Evolutionary conservation across 2,888 invertebrate species (phyloP), one percentile per base, ranked within the genome.

Genomic region (Caenorhabditis virilis): DNA sequence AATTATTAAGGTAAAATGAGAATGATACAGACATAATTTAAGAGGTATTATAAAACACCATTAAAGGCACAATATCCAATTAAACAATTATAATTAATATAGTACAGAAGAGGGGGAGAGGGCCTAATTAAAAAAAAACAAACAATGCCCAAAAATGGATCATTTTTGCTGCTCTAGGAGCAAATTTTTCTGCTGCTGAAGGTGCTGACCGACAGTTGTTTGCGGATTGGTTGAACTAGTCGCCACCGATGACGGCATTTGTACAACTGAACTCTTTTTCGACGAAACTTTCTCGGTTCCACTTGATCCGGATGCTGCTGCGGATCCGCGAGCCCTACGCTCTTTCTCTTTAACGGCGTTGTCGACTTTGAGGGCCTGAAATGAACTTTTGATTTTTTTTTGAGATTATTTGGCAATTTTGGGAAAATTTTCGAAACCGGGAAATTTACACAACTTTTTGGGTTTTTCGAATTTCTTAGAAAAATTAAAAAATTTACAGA

Each of bases 271-370:
- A 36, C 46, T 33, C 13, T 46, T 46, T 30, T 48, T 55, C 7
- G 39, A 26, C n/a, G 53, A 26, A 9, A 39, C 25, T 36, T 50
- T 51, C 39, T 61, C 58, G 15, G 35, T 43, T 20, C 33, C 54
- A 20, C 49, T 48, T 26, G 25, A 15, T 13, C 41, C 54, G 33
- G 27, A 52, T 30, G 58, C 65, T 26, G 25, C 20, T 13, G 33
- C 54, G 33, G 27, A 52, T 30, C 60, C 65, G 22, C 74, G 54
- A 16, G 71, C 69, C 35, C 69, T 58, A 30, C 75, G 52, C 38
- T 75, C 75, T 38, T 68, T 73, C 46, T 75, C 75, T 33, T 73
- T 73, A 0, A 69, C 71, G 13, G 58, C 65, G 27, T 58, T 64
- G 38, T 75, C 75, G 11, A 75, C 72, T 26, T 65, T 57, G 22